These are phyloP conservation scores for Petrocephalus sullivani DNA, from an alignment of 2,797 vertebrate species.

Conservation along the genomic window DNA sequence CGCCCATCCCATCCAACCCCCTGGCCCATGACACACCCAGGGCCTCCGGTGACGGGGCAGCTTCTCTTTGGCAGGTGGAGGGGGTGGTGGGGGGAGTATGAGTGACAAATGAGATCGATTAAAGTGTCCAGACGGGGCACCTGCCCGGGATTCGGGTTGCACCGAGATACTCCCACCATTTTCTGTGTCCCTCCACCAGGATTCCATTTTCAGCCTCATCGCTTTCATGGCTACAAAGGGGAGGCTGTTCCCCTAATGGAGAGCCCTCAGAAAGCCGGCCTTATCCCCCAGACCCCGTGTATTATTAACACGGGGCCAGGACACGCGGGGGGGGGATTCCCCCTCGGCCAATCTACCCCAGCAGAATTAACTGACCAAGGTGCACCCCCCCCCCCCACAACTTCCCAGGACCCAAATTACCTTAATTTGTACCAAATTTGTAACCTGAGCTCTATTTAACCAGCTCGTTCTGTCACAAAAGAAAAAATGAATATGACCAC, in stretches of 20 bases:
- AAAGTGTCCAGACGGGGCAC: constrained; percentile 83
- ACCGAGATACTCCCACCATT: constrained; percentile 79
- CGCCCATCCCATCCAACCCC: constrained; percentile 41
- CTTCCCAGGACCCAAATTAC: constrained; percentile 61
- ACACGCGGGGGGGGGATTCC: constrained; percentile 50
- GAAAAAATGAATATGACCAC: constrained; percentile 51
- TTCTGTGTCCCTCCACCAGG: constrained; percentile 70
- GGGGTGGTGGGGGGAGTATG: constrained; percentile 63
- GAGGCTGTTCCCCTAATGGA: constrained; percentile 79
- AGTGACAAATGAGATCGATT: constrained; percentile 98
- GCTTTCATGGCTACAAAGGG: constrained; percentile 71
- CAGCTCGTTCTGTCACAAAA: constrained; percentile 47
- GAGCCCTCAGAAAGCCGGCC: constrained; percentile 67
- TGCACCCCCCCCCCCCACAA: constrained; percentile 22
- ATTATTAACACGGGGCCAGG: constrained; percentile 68
- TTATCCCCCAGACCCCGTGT: constrained; percentile 62
- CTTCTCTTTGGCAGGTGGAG: constrained; percentile 59
- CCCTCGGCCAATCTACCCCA: constrained; percentile 32
- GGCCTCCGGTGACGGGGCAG: constrained; percentile 67
- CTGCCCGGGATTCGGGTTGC: constrained; percentile 83
- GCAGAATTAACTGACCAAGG: constrained; percentile 29
- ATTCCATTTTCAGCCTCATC: constrained; percentile 73
- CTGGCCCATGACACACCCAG: constrained; percentile 60
- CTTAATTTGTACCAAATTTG: constrained; percentile 80
- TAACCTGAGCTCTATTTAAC: constrained; percentile 64